Evolutionary conservation across 2,888 invertebrate species (phyloP).

Genomic region (Epinotia demarniana): DNA sequence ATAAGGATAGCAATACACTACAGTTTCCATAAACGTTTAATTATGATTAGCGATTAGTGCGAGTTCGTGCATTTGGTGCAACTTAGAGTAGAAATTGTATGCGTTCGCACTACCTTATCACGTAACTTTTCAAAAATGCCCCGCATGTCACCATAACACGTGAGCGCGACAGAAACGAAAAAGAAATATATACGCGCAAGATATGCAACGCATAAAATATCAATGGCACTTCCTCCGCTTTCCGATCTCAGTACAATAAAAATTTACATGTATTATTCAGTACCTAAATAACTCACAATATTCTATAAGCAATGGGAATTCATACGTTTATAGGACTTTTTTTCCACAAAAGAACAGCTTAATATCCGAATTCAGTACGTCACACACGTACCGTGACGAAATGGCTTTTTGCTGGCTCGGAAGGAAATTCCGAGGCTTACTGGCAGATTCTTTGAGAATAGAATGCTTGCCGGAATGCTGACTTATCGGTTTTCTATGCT

Average conservation of each 20-base stretch:
- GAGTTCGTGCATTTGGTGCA: no score
- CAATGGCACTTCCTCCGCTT: no score
- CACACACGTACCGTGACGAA: constrained; percentile 4
- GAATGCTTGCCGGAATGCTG: constrained; percentile 1
- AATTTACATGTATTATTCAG: neutral
- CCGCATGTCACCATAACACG: no score
- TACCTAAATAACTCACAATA: neutral
- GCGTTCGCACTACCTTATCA: no score
- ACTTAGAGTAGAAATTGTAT: no score
- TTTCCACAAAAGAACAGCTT: neutral
- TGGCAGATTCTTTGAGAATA: neutral
- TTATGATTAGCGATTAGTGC: no score
- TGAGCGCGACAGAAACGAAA: no score
- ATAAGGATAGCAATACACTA: no score
- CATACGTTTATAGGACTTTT: neutral
- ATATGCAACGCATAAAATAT: no score
- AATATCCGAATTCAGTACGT: constrained; percentile 4
- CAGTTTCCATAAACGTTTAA: no score
- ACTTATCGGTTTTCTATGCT: neutral
- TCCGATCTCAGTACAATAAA: neutral
- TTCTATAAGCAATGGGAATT: constrained; percentile 1
- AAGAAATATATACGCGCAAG: no score
- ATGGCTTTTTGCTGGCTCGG: constrained; percentile 7
- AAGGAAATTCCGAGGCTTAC: neutral
- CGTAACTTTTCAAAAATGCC: no score